Conservation (phyloP, 1,140 invertebrate genomes). For the Papilio aristodemus region DNA sequence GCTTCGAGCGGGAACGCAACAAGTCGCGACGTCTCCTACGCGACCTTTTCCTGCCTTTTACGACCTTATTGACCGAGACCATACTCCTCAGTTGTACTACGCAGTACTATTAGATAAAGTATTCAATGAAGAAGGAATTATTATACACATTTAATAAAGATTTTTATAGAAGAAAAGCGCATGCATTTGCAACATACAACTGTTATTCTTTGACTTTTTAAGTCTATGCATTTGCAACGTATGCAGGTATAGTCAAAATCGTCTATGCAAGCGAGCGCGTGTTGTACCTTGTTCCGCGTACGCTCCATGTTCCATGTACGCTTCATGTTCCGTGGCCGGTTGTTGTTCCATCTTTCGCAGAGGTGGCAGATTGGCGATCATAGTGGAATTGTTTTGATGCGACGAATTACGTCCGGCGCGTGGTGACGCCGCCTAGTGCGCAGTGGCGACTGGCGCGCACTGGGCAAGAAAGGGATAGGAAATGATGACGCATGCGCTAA, state of each 20-base stretch:
- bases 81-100: background rate
- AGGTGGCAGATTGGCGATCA: constrained; percentile 66
- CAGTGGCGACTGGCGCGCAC: constrained; percentile 69
- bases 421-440: constrained; percentile 60
- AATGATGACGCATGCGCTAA: constrained; percentile 62
- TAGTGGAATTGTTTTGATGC: constrained; percentile 57
- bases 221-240: background rate
- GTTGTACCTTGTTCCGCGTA: constrained; percentile 33
- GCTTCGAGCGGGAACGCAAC: constrained; percentile 50
- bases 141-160: background rate
- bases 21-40: constrained; percentile 55
- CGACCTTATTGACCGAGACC: constrained; percentile 41
- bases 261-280: constrained; percentile 32
- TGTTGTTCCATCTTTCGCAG: constrained; percentile 50
- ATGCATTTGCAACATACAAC: background rate
- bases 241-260: constrained; percentile 9
- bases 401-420: constrained; percentile 48
- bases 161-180: background rate
- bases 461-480: constrained; percentile 59
- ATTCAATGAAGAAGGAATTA: background rate
- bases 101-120: constrained; percentile 10
- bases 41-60: constrained; percentile 55
- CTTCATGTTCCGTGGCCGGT: constrained; percentile 46
- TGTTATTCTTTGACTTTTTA: background rate
- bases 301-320: constrained; percentile 39